Evolutionary conservation across 2,888 invertebrate genomes (phyloP), one percentile per base, ranked within the genome.

Genomic region (Tipula vernalis): DNA sequence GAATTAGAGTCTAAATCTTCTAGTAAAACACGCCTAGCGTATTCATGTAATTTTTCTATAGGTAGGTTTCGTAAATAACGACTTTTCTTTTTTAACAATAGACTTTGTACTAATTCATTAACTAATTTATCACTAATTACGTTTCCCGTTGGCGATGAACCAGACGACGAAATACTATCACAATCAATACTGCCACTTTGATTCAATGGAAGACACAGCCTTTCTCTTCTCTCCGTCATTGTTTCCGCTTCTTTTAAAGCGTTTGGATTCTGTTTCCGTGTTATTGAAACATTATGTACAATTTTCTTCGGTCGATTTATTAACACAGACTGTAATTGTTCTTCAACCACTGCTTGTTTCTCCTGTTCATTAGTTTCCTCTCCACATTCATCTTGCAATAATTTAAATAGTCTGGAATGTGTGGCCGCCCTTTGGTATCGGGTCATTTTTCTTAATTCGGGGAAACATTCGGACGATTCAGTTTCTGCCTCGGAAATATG

Each of bases 361-460:
- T 42, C 87, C 5, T 6, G 28, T 28, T 42, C 10, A 86, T 36
- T 8, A 85, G 88, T 3, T 36, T 57, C 18, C 39, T 3, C 89
- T 89, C 84, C 92, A 89, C 93, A 92, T 89, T 93, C 94, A 86
- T 94, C 94, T 90, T 94, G 95, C 36, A 95, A 90, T 13, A 95
- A 90, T 89, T 94, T 94, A 89, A 95, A 95, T 28, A 95, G 91
- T 88, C 95, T 92, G 83, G 95, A 95, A 91, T 95, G 95, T 57
- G 95, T 95, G 51, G 95, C 94, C 3, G 95, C 95, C 86, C 95
- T 92, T 90, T 95, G 94, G 89, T 95, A 95, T 87, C 93, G 92
- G 12, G 92, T 93, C 89, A 93, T 92, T 89, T 93, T 94, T 51
- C 92, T 92, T 36, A 93, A 89, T 88, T 94, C 93, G 1, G 93